Percentiles rank a stretch among this genome's conserved stretches.
phyloP scores from a whole-genome alignment of 2,888 invertebrate species.

The Limnephilus rhombicus region DNA sequence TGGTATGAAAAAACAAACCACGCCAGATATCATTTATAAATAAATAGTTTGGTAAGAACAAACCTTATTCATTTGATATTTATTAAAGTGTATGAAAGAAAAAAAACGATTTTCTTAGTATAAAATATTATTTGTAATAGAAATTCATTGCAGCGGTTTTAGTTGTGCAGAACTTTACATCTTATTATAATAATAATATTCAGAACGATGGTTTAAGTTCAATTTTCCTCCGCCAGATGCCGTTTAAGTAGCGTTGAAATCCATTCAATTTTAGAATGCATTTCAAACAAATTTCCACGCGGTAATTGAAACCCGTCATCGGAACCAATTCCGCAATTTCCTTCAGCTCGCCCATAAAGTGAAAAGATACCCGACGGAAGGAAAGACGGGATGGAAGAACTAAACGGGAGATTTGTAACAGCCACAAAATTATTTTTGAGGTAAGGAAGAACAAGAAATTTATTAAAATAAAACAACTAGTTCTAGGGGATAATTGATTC shows the following conservation, averaged over 20 bases:
- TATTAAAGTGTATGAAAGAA: too few relatives aligned
- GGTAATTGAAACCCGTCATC: slow-evolving; percentile 45
- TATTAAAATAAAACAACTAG: too few relatives aligned
- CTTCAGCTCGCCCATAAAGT: slow-evolving; percentile 23
- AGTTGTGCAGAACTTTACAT: background rate
- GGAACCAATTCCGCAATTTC: slow-evolving; percentile 42
- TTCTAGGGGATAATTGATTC: too few relatives aligned
- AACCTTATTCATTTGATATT: too few relatives aligned
- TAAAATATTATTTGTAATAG: too few relatives aligned
- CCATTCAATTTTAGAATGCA: slow-evolving; percentile 44
- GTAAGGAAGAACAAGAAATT: too few relatives aligned
- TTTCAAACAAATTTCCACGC: slow-evolving; percentile 33
- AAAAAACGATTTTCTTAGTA: too few relatives aligned
- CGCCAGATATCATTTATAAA: too few relatives aligned
- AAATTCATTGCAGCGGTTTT: too few relatives aligned
- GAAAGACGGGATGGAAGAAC: background rate
- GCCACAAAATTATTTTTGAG: background rate
- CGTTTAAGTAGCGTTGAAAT: slow-evolving; percentile 17
- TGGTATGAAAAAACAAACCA: too few relatives aligned
- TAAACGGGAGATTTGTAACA: background rate
- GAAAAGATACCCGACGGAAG: slow-evolving; percentile 41
- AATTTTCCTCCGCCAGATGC: slow-evolving; percentile 2
- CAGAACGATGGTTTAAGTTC: background rate
- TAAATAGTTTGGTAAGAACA: too few relatives aligned
- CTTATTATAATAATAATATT: background rate